Conservation (phyloP, 2,797 vertebrate genomes). For the Tympanoctomys barrerae region DNA sequence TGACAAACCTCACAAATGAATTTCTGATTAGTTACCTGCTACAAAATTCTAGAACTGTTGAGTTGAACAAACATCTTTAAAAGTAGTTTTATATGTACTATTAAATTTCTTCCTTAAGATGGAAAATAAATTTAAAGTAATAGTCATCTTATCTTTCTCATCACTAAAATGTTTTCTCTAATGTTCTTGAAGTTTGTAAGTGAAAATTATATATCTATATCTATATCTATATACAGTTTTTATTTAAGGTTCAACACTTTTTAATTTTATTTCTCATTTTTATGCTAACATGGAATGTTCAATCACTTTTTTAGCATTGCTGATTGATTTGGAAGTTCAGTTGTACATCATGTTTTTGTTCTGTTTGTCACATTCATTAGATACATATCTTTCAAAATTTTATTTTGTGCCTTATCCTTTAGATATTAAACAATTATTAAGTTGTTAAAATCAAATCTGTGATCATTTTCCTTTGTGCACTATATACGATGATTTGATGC, state of each 20-base stretch:
- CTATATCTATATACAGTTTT: background rate
- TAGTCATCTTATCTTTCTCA: background rate
- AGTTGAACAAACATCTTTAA: background rate
- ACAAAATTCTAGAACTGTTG: conserved; percentile 30
- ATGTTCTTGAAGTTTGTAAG: background rate
- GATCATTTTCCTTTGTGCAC: background rate
- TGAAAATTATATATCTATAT: background rate
- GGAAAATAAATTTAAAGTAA: background rate
- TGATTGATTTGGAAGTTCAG: background rate
- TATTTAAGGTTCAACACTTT: background rate
- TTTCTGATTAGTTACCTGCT: background rate
- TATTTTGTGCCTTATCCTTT: background rate
- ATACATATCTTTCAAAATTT: background rate
- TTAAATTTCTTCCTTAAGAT: background rate
- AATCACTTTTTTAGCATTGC: background rate
- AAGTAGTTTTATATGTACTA: background rate
- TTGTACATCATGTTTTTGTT: background rate
- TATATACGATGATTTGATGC: background rate
- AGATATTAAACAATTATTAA: background rate
- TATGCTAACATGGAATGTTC: background rate
- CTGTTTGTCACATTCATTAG: background rate
- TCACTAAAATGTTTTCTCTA: background rate
- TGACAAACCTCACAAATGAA: background rate
- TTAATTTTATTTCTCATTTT: background rate
- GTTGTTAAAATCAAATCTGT: background rate